Percentiles rank a stretch among this genome's conserved stretches.
These are phyloP conservation scores for Eristalinus aeneus DNA, from an alignment of 2,888 invertebrate species.

Conservation along the genomic window DNA sequence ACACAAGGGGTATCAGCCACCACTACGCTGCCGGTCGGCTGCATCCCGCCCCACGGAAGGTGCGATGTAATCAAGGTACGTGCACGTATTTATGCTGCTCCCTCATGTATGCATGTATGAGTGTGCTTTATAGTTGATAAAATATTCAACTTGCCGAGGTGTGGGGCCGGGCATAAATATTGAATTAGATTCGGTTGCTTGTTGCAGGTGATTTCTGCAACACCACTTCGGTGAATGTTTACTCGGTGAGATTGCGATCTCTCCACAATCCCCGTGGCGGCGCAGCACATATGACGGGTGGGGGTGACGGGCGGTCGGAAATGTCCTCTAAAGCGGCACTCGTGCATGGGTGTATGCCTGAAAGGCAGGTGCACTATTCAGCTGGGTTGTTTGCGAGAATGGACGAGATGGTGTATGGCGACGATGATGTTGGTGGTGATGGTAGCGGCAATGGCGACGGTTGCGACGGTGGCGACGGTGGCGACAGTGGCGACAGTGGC, in stretches of 20 bases:
- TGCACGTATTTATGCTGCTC: constrained; percentile 52
- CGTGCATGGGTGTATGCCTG: not conserved
- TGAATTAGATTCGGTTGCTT: constrained; percentile 49
- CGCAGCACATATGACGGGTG: not conserved
- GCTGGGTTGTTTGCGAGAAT: not conserved
- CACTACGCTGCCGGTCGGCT: constrained; percentile 10
- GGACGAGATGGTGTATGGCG: not conserved
- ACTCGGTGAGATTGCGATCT: not conserved
- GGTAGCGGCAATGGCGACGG: no score
- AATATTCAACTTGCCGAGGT: constrained; percentile 55
- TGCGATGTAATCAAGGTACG: constrained; percentile 65
- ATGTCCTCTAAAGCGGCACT: not conserved
- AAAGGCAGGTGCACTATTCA: not conserved
- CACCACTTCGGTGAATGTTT: constrained; percentile 1
- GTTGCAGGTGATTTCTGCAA: constrained; percentile 22
- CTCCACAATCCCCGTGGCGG: not conserved
- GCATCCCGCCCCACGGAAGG: constrained; percentile 58
- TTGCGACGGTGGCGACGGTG: no score
- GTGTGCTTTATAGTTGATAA: constrained; percentile 51
- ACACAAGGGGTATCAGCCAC: constrained; percentile 2
- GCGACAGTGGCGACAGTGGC: no score
- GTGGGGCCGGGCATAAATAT: constrained; percentile 48
- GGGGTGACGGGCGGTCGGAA: not conserved
- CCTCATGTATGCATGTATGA: constrained; percentile 41
- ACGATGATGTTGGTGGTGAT: no score